Evolutionary conservation across 2,888 invertebrate species (phyloP), one percentile per base, ranked within the genome.

Genomic region (Hyalella azteca): DNA sequence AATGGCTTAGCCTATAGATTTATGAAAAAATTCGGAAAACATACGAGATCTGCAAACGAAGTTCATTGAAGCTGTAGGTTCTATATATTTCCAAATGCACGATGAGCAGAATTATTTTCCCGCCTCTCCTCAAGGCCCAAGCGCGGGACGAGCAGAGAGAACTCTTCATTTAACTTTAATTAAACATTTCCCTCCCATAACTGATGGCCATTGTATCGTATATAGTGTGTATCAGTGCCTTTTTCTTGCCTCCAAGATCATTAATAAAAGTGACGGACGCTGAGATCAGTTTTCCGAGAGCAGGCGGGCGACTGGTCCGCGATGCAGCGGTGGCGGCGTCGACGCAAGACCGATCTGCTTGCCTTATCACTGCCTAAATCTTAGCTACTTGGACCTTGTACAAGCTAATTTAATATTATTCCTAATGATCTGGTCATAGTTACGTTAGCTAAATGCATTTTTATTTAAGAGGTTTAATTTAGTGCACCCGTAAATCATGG

Each of bases 201-300:
- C 66, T 66, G 66, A 66, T 66, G 66, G 66, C 66, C 66, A 66
- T 66, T 66, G 66, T 66, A 29, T 32, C 66, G 66, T 66, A 66
- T 66, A 66, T 66, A 66, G 66, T 36, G 29, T 66, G 66, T 36
- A 66, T 66, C 66, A 66, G 66, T 32, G 66, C 66, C 66, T 66
- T 66, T 66, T 66, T 36, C 36, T 19, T 22, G 66, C 29, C 36
- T 66, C 29, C 19, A 13, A 36, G 66, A 66, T 66, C 66, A 66
- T 66, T 66, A 66, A 66, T 66, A 66, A 36, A 66, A 66, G 66
- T 66, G 66, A 66, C 66, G 66, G 66, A 66, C 66, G 66, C 66
- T n/a, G 29, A 36, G 66, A 66, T 36, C 66, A 36, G 32, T 66
- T 36, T 66, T 66, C 36, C 36, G 66, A n/a, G 66, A 66, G 66